These are phyloP conservation scores for Vulpes ferrilata DNA, from an alignment of 2,113 vertebrate species.

Conservation along the genomic window DNA sequence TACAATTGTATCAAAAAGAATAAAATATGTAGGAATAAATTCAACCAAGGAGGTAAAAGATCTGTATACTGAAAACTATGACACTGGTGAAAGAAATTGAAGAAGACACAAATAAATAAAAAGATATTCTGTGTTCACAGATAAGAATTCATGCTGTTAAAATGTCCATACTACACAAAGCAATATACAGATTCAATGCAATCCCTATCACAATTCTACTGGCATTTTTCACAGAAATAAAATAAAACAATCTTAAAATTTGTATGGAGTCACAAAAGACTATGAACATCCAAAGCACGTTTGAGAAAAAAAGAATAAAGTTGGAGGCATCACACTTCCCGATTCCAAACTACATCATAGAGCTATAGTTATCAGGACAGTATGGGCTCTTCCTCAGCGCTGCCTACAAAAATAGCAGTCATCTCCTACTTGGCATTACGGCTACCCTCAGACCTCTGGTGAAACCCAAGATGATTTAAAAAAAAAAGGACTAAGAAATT, in stretches of 20 bases:
- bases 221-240: neutral
- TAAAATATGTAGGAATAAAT: neutral
- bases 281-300: neutral
- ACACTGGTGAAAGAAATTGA: neutral
- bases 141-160: neutral
- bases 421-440: neutral
- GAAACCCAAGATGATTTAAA: neutral
- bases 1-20: neutral
- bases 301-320: neutral
- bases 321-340: neutral
- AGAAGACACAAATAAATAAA: neutral
- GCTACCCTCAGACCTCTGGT: neutral
- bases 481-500: neutral
- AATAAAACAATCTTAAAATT: neutral
- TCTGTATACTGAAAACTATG: neutral
- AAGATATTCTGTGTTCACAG: neutral
- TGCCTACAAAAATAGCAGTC: neutral
- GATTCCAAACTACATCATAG: conserved; percentile 1
- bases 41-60: neutral
- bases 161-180: neutral
- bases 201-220: neutral
- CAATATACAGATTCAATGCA: neutral
- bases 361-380: neutral
- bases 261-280: neutral
- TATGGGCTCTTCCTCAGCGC: neutral